Evolutionary conservation across 2,113 vertebrate genomes (phyloP).

Genomic region (Microtus pennsylvanicus): DNA sequence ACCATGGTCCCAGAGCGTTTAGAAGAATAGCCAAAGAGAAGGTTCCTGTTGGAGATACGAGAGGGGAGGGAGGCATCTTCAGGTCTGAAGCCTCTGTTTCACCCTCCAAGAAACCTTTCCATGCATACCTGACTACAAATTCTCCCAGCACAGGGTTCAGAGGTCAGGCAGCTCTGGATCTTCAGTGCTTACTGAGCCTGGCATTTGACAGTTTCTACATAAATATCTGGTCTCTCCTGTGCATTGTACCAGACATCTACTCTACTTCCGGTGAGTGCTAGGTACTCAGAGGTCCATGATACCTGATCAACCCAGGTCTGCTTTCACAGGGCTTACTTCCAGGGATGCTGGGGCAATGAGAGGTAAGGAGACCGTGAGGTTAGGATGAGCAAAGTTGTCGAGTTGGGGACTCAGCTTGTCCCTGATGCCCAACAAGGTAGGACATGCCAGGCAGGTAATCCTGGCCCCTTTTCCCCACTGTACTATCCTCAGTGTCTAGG

Average conservation of each 20-base stretch:
- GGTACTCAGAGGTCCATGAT: background rate
- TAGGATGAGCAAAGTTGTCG: background rate
- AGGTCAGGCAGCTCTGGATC: background rate
- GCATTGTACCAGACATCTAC: background rate
- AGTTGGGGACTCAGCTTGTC: background rate
- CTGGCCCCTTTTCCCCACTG: background rate
- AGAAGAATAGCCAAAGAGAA: rapidly evolving
- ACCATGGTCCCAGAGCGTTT: background rate
- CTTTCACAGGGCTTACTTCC: background rate
- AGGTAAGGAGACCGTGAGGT: background rate
- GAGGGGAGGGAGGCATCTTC: too few species aligned
- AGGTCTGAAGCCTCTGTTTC: background rate
- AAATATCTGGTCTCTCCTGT: background rate
- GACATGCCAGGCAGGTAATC: background rate
- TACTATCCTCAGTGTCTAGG: background rate
- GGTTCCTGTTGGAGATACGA: background rate
- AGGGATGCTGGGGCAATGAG: background rate
- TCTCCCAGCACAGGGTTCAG: background rate
- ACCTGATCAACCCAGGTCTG: rapidly evolving
- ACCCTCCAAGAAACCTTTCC: background rate
- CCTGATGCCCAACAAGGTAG: background rate
- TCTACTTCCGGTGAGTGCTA: background rate
- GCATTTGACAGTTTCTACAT: background rate
- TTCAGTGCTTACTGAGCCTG: background rate
- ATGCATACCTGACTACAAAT: background rate